phyloP scores from a whole-genome alignment of 92 coral and sea anemone genomes.

The Desmophyllum pertusum region DNA sequence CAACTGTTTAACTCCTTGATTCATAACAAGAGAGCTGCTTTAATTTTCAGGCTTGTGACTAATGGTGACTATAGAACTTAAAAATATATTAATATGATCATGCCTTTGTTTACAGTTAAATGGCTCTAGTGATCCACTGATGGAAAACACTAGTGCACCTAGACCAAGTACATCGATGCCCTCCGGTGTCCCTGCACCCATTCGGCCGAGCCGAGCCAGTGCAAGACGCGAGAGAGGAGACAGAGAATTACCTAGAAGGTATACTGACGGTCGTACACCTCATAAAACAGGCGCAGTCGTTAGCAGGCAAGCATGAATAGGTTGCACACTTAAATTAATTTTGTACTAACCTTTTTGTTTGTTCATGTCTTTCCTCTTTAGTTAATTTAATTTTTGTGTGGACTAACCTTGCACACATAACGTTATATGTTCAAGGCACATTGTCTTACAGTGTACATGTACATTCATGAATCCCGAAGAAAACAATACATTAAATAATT shows the following conservation, averaged over 20 bases:
- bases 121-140: slow-evolving; percentile 85
- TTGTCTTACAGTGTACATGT: too few species aligned
- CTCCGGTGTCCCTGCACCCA: slow-evolving; percentile 78
- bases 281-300: slow-evolving; percentile 11
- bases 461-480: too few species aligned
- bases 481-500: not conserved
- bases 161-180: slow-evolving; percentile 70
- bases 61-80: too few species aligned
- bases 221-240: slow-evolving; percentile 79
- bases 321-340: slow-evolving; percentile 21
- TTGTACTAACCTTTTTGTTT: slow-evolving; percentile 10
- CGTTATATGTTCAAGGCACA: not conserved
- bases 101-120: slow-evolving; percentile 57
- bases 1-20: too few species aligned
- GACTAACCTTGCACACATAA: not conserved
- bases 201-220: slow-evolving; percentile 77
- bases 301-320: slow-evolving; percentile 39
- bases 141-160: slow-evolving; percentile 74
- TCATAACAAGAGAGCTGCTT: too few species aligned
- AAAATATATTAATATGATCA: not conserved
- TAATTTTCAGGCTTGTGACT: too few species aligned
- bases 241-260: slow-evolving; percentile 87
- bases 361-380: not conserved
- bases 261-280: slow-evolving; percentile 77
- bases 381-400: not conserved